These are phyloP conservation scores for Plumapathes pennacea DNA, from an alignment of 92 coral and sea anemone genomes.

Conservation along the genomic window DNA sequence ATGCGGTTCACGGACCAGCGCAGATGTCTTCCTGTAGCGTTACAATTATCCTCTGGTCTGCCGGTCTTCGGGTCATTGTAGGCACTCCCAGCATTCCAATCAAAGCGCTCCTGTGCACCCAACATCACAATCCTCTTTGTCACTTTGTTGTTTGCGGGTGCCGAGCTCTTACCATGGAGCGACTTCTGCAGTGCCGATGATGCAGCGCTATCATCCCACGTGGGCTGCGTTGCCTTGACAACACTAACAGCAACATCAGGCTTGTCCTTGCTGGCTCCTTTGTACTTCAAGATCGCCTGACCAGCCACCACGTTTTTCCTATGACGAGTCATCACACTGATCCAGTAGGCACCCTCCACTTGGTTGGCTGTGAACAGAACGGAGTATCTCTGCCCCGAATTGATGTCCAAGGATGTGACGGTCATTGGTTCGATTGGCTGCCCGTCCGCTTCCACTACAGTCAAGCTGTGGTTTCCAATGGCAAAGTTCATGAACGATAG, in stretches of 20 bases:
- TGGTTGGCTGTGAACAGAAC: constrained; percentile 28
- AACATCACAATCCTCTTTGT: constrained; percentile 24
- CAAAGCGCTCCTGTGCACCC: constrained; percentile 23
- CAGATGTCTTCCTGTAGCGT: constrained; percentile 16
- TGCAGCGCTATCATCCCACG: constrained; percentile 29
- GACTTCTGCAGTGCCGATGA: constrained; percentile 19
- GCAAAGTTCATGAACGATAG: constrained; percentile 35
- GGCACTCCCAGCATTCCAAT: neutral
- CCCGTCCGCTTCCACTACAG: constrained; percentile 21
- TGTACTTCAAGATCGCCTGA: constrained; percentile 13
- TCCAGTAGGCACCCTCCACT: constrained; percentile 28
- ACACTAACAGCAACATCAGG: constrained; percentile 6
- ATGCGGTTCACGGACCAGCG: constrained; percentile 24
- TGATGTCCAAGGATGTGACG: constrained; percentile 11
- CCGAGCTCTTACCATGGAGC: constrained; percentile 16
- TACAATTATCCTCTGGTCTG: constrained; percentile 28
- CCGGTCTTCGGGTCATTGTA: constrained; percentile 3
- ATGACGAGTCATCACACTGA: constrained; percentile 35
- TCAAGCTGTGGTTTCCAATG: constrained; percentile 31
- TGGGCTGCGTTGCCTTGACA: constrained; percentile 23
- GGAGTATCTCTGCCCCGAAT: constrained; percentile 27
- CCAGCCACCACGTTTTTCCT: constrained; percentile 7
- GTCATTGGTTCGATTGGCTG: constrained; percentile 1
- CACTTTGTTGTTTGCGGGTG: constrained; percentile 11
- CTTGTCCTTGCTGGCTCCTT: neutral